Evolutionary conservation across 2,888 invertebrate genomes (phyloP).

Genomic region (Tenthredo notha): DNA sequence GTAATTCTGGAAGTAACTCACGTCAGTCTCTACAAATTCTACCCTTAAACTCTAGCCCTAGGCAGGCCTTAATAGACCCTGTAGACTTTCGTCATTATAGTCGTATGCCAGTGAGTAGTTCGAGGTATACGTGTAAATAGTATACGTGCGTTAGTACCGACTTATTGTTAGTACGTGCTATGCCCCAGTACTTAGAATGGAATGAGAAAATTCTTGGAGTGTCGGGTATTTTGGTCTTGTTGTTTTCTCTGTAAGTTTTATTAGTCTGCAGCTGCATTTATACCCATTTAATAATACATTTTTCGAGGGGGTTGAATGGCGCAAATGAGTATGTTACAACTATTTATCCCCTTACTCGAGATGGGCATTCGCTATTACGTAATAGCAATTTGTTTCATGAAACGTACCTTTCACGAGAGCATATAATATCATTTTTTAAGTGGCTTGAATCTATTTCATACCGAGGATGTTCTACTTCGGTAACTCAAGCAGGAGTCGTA

Average conservation of each 20-base stretch:
- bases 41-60: slow-evolving; percentile 1
- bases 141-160: slow-evolving; percentile 12
- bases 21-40: background rate
- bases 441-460: background rate
- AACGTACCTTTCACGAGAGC: background rate
- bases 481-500: background rate
- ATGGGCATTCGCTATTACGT: background rate
- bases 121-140: slow-evolving; percentile 27
- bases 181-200: slow-evolving; percentile 13
- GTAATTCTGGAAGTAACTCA: slow-evolving; percentile 25
- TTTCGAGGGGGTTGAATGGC: background rate
- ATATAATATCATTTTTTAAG: background rate
- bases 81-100: slow-evolving; percentile 9
- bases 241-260: background rate
- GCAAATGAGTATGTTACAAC: background rate
- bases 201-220: slow-evolving; percentile 39
- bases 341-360: background rate
- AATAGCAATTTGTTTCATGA: background rate
- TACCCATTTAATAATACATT: background rate
- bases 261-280: background rate
- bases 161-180: slow-evolving; percentile 34
- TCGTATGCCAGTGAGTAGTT: slow-evolving; percentile 15
- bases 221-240: slow-evolving; percentile 4
- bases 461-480: background rate
- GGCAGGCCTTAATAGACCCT: slow-evolving; percentile 14